Base-by-base conservation (phyloP, 2,888 invertebrate genomes). In the Aquatica leii region DNA sequence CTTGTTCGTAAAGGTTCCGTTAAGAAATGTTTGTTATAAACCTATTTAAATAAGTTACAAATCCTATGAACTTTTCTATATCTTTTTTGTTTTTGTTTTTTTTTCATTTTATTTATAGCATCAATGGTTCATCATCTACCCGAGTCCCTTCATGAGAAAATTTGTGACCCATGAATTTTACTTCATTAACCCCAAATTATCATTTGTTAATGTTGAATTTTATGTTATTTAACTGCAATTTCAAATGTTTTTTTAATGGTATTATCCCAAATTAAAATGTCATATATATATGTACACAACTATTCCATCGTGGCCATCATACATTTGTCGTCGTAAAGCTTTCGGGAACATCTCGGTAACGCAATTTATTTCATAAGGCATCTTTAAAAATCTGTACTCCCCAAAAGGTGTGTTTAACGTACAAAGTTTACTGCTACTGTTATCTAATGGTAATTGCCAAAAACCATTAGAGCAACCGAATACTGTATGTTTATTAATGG, bases 351-450 rank as follows among this genome's bases (percentile, higher is more conserved):
- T 55, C 46, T 68, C 65, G 14, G 46, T 49, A 1, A 65, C 68
- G 24, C 35, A 55, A 37, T 57, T 66, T 15, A 68, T 46, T 14
- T 76, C 76, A 62, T 75, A 78, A 64, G 76, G 69, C 9, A 77
- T 35, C 24, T 60, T 59, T 24, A 57, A 51, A 58, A 68, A 68
- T 18, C 49, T 51, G 41, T 59, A 65, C 1, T 53, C 41, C 11
- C 65, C 67, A 53, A 56, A 68, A 9, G 65, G 60, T 34, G 71
- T 72, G 2, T 57, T 48, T 46, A 73, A 70, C 12, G 66, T 67
- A 14, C 67, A 69, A 34, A 69, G 46, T 40, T 70, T 68, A 24
- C 58, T 59, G 46, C 62, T 66, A 57, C 61, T 41, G 17, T 59
- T 43, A 54, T 65, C 65, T 21, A 71, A 55, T 48, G 53, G 50